Evolutionary conservation across 2,888 invertebrate genomes (phyloP), one percentile per base, ranked within the genome.

Genomic region (Brachyptera putata): DNA sequence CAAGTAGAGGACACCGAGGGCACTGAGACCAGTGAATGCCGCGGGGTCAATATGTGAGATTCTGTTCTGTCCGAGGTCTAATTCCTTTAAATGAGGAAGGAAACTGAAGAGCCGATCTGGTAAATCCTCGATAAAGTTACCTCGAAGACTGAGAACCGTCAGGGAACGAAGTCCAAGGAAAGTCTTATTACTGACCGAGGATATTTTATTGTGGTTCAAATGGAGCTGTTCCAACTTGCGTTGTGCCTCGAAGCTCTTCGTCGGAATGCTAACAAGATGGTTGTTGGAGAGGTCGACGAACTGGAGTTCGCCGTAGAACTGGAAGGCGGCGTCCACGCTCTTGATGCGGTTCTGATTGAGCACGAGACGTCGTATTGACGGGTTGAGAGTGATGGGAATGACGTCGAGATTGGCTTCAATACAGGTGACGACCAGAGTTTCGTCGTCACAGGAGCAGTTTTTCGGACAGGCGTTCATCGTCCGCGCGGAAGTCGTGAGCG

Each of bases 361-460:
- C 67, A 91, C 87, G 69, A 93, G 82, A 58, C 91, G 82, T 72
- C 90, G 89, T 65, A 93, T 91, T 69, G 90, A 89, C 39, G 95
- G 95, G 77, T 95, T 95, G 65, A 95, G 79, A 1, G 92, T 90
- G 70, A 94, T 94, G 63, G 94, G 94, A 63, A 95, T 83, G 58
- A 92, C 91, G 76, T 92, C 92, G 63, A 95, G 80, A 67, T 88
- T 88, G 71, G 91, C 91, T 71, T 86, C 87, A 68, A 90, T 86
- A 76, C 94, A 95, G 67, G 86, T 85, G 53, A 93, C 94, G 61
- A 89, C 87, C 66, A 91, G 83, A 9, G 88, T 91, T 66, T 91
- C 91, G 72, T 95, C 94, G 76, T 94, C 89, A 78, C 95, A 95
- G 73, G 80, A 83, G 76, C 95, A 95, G 67, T 88, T 89, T 64